phyloP scores from a whole-genome alignment of 2,113 vertebrate species.

The Misgurnus anguillicaudatus region DNA sequence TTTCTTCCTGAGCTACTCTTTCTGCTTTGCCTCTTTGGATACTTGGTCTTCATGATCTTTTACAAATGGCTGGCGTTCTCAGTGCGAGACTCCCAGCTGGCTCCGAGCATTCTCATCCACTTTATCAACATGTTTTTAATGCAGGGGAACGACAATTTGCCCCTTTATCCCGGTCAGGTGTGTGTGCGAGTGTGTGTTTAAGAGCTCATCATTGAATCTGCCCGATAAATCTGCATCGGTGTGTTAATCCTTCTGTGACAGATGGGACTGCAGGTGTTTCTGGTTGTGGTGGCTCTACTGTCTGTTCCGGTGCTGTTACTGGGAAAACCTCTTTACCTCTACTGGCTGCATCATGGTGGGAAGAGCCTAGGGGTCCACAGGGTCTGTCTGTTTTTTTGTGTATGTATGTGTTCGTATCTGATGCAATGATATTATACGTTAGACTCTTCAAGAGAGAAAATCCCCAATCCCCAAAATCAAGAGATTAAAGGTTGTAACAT shows the following conservation, averaged over 20 bases:
- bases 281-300: conserved; percentile 81
- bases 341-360: conserved; percentile 87
- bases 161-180: conserved; percentile 88
- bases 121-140: conserved; percentile 98
- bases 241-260: conserved; percentile 59
- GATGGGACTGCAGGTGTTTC: conserved; percentile 83
- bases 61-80: conserved; percentile 92
- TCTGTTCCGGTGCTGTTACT: conserved; percentile 89
- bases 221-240: conserved; percentile 19
- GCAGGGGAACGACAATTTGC: conserved; percentile 63
- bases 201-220: conserved; percentile 9
- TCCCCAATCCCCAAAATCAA: no score
- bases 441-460: neutral
- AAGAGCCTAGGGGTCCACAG: conserved; percentile 82
- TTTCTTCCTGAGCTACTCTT: conserved; percentile 94
- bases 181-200: neutral
- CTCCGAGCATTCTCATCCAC: conserved; percentile 93
- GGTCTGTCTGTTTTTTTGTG: conserved; percentile 66
- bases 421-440: neutral
- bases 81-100: conserved; percentile 76
- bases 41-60: conserved; percentile 92
- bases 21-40: conserved; percentile 92
- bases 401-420: conserved; percentile 38
- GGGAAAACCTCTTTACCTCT: conserved; percentile 90
- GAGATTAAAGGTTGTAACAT: no score